Evolutionary conservation across 2,888 invertebrate genomes (phyloP).

Genomic region (Tetrapedia diversipes): DNA sequence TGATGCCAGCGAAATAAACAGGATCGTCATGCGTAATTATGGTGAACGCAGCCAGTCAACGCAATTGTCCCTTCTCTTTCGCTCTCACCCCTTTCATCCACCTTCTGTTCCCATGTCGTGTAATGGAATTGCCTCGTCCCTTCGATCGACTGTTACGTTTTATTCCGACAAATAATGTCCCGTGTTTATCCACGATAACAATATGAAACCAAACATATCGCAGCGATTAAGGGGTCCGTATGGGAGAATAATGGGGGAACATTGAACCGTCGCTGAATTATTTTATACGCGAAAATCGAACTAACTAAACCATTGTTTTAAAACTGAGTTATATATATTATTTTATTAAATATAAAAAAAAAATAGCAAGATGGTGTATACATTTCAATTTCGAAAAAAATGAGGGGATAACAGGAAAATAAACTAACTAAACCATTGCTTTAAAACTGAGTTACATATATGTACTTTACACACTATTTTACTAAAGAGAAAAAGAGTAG

Average conservation of each 20-base stretch:
- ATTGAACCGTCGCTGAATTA: slow-evolving; percentile 2
- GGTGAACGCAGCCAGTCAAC: slow-evolving; percentile 17
- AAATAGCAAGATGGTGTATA: too few relatives aligned
- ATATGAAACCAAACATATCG: slow-evolving; percentile 25
- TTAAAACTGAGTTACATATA: too few relatives aligned
- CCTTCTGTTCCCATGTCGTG: neutral
- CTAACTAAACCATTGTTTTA: too few relatives aligned
- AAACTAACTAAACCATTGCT: too few relatives aligned
- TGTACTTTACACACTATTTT: too few relatives aligned
- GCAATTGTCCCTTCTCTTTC: neutral
- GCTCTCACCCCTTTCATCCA: too few relatives aligned
- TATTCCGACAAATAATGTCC: slow-evolving; percentile 41
- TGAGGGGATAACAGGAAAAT: too few relatives aligned
- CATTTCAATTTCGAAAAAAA: too few relatives aligned
- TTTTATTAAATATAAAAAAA: too few relatives aligned
- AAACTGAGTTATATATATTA: too few relatives aligned
- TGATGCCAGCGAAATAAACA: slow-evolving; percentile 37
- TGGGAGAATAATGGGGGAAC: slow-evolving; percentile 14
- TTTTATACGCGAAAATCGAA: too few relatives aligned
- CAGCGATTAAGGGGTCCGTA: slow-evolving; percentile 34
- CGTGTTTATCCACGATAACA: slow-evolving; percentile 19
- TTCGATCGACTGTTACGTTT: slow-evolving; percentile 28
- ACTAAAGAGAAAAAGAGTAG: too few relatives aligned
- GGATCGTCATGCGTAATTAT: slow-evolving; percentile 40
- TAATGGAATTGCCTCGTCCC: slow-evolving; percentile 44